Percentiles rank a stretch among this genome's conserved stretches.
These are phyloP conservation scores for Eupithecia inturbata DNA, from an alignment of 2,888 invertebrate species.

Conservation along the genomic window DNA sequence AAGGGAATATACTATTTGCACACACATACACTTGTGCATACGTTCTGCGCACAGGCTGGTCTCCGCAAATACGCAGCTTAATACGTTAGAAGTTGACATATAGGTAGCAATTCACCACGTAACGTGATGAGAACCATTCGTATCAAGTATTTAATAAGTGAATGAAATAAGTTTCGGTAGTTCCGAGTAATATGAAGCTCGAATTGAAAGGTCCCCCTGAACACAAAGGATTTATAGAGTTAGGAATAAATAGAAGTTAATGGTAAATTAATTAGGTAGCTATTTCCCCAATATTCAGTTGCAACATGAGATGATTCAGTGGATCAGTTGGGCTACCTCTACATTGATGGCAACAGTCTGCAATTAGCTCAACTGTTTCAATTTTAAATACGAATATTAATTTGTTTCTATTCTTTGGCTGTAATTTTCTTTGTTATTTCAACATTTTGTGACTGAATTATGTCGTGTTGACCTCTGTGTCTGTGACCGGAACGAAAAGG, in stretches of 20 bases:
- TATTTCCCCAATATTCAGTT: not conserved
- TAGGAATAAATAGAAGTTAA: slow-evolving; percentile 17
- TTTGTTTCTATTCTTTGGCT: too few relatives aligned
- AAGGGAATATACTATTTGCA: too few relatives aligned
- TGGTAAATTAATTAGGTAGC: not conserved
- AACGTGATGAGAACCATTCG: too few relatives aligned
- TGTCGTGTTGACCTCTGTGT: not conserved
- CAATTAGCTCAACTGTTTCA: too few relatives aligned
- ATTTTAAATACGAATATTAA: too few relatives aligned
- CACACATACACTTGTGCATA: too few relatives aligned
- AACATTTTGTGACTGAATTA: not conserved
- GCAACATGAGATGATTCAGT: not conserved
- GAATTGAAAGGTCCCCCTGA: slow-evolving; percentile 26
- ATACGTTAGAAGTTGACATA: not conserved
- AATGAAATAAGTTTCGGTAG: slow-evolving; percentile 7
- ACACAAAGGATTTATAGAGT: slow-evolving; percentile 27
- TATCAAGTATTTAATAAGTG: not conserved
- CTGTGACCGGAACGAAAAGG: too few relatives aligned
- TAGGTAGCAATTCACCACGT: too few relatives aligned
- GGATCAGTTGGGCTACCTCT: not conserved
- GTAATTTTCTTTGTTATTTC: too few relatives aligned
- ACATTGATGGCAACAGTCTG: too few relatives aligned
- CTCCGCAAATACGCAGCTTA: not conserved
- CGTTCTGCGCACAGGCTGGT: too few relatives aligned
- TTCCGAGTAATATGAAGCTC: slow-evolving; percentile 22